Conservation (phyloP, 1,140 invertebrate genomes). For the Philaenus spumarius region DNA sequence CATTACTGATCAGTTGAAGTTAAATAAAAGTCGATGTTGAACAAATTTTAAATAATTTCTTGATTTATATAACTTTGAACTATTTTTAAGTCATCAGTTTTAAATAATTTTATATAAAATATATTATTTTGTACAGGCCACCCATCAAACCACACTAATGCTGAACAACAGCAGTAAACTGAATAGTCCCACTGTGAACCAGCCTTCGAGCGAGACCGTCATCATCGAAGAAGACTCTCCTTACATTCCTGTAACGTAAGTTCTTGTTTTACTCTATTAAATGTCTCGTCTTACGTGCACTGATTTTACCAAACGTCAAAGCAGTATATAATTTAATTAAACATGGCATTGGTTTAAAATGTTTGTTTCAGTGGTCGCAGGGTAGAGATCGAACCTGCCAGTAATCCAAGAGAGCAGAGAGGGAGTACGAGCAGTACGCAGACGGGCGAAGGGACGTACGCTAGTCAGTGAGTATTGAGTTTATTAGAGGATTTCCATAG, state of each 20-base stretch:
- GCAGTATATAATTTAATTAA: background rate
- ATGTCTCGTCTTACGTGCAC: background rate
- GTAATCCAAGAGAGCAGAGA: constrained; percentile 16
- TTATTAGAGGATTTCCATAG: too few relatives aligned
- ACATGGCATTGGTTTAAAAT: too few relatives aligned
- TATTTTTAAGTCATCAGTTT: too few relatives aligned
- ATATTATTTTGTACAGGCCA: constrained; percentile 42
- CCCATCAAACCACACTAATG: constrained; percentile 48
- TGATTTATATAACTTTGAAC: too few relatives aligned
- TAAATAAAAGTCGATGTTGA: too few relatives aligned
- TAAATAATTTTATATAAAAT: too few relatives aligned
- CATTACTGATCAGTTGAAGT: too few relatives aligned
- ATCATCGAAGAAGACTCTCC: constrained; percentile 62
- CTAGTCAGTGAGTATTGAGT: constrained; percentile 57
- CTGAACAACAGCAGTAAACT: constrained; percentile 36
- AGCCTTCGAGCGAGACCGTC: constrained; percentile 48
- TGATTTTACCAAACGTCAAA: background rate
- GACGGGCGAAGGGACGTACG: constrained; percentile 57
- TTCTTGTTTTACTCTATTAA: background rate
- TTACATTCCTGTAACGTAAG: constrained; percentile 16
- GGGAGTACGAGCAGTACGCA: constrained; percentile 29
- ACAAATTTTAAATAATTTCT: too few relatives aligned
- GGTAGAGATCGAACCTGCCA: background rate
- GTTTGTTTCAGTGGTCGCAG: constrained; percentile 3
- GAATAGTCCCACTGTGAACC: constrained; percentile 45